Percentiles rank a stretch among this genome's conserved stretches.
phyloP scores from a whole-genome alignment of 2,797 vertebrate species.

The Sorex maritimensis region DNA sequence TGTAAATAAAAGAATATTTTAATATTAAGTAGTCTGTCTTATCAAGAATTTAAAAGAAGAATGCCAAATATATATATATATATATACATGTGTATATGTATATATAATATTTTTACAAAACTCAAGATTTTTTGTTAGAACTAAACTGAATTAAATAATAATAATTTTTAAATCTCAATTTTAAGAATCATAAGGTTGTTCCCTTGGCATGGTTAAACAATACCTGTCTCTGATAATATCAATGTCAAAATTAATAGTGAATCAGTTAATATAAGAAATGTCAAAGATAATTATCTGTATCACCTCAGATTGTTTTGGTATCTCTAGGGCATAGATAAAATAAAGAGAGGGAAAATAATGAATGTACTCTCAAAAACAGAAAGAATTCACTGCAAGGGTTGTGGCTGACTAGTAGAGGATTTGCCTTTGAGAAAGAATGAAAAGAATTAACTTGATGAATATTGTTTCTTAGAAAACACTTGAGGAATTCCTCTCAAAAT shows the following conservation, averaged over 20 bases:
- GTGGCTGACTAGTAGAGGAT: too few relatives aligned
- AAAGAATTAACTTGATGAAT: not conserved
- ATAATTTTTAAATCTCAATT: constrained; percentile 31
- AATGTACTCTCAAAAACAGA: constrained; percentile 49
- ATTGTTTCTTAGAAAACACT: constrained; percentile 30
- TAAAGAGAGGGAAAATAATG: constrained; percentile 43
- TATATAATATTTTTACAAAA: constrained; percentile 17
- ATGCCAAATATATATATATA: not conserved
- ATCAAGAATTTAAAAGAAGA: constrained; percentile 52
- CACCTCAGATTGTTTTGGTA: not conserved
- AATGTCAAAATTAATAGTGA: constrained; percentile 16
- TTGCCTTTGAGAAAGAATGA: too few relatives aligned
- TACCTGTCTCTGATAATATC: not conserved
- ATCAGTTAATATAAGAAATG: not conserved
- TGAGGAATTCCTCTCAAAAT: constrained; percentile 44
- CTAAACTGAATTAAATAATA: constrained; percentile 11
- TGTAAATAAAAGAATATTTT: constrained; percentile 47
- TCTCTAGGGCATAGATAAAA: not conserved
- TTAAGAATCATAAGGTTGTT: constrained; percentile 7
- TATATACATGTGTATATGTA: too few relatives aligned
- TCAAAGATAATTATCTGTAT: not conserved
- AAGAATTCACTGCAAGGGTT: constrained; percentile 19
- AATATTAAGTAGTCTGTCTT: constrained; percentile 30
- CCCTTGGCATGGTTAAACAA: not conserved
- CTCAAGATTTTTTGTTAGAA: constrained; percentile 65